Conservation (phyloP, 2,113 vertebrate genomes). For the Aegithalos caudatus region DNA sequence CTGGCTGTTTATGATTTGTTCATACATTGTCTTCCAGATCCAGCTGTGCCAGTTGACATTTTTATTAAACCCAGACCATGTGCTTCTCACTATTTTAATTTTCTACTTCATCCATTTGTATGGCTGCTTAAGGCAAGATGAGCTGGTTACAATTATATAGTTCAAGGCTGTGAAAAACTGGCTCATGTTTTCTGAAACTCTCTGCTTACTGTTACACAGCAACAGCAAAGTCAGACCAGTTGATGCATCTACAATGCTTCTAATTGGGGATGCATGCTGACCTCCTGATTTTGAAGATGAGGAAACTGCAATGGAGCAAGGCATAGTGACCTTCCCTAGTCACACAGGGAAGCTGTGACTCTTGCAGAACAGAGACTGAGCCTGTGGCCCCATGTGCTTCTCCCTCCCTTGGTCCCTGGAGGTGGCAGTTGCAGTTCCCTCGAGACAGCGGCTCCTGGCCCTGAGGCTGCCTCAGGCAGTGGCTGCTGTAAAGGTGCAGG, state of each 20-base stretch:
- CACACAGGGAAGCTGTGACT: neutral
- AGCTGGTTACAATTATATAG: neutral
- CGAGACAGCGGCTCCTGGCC: neutral
- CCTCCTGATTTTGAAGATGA: neutral
- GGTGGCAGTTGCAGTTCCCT: neutral
- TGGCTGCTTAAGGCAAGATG: neutral
- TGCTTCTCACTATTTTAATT: neutral
- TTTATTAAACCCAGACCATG: neutral
- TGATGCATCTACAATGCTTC: neutral
- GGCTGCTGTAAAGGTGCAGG: neutral
- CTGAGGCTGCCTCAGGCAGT: fast-evolving
- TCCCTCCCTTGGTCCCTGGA: neutral
- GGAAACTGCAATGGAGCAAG: neutral
- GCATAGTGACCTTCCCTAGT: neutral
- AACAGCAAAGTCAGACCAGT: neutral
- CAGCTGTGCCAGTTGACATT: neutral
- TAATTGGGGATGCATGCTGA: neutral
- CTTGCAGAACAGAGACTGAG: neutral
- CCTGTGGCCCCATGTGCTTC: neutral
- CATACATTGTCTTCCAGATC: neutral
- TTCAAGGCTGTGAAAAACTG: neutral
- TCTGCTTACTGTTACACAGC: neutral
- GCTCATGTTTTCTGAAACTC: neutral
- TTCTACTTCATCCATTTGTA: neutral
- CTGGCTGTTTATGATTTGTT: neutral